Base-by-base conservation (phyloP, 2,888 invertebrate genomes). In the Teleiodes luculella region DNA sequence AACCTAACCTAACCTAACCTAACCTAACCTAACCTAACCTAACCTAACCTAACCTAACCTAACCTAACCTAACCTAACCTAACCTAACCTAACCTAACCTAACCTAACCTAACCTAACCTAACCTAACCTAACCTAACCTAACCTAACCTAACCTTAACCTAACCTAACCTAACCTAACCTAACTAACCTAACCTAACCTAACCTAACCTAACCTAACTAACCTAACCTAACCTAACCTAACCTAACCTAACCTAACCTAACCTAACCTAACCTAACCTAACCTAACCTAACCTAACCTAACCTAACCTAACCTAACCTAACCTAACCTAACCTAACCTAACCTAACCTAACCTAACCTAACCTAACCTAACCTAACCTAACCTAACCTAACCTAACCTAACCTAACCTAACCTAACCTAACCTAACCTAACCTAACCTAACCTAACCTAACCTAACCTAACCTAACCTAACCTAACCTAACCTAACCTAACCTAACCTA, bases 401-500 rank as follows among this genome's bases (percentile, higher is more conserved):
- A 61, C 61, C 61, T 61, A 61, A 61, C 61, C 59, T 59, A 61
- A 61, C 61, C 61, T 61, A 61, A 61, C 61, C 61, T 61, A 61
- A 61, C 61, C 61, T 61, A 61, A 61, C 61, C 61, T 61, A 61
- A 61, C 61, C 59, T 59, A 61, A 61, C 61, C 59, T 59, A 61
- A 61, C 59, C 61, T 59, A 61, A 61, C 61, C 59, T 59, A 61
- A 61, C 61, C 61, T 61, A 61, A 61, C 61, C 61, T 59, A 61
- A 61, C 61, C 61, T 59, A 61, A 61, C 61, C 61, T 59, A 61
- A 61, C 61, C 61, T 61, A 59, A 59, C 61, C 61, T 58, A 61
- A 61, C 61, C 59, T 58, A 61, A 61, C 61, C 61, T 59, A 61
- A 61, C 62, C 62, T 62, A 62, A 60, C 59, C 62, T 60, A 59